Percentiles rank a stretch among this genome's conserved stretches.
phyloP scores from a whole-genome alignment of 2,797 vertebrate species.

The Merluccius polli region DNA sequence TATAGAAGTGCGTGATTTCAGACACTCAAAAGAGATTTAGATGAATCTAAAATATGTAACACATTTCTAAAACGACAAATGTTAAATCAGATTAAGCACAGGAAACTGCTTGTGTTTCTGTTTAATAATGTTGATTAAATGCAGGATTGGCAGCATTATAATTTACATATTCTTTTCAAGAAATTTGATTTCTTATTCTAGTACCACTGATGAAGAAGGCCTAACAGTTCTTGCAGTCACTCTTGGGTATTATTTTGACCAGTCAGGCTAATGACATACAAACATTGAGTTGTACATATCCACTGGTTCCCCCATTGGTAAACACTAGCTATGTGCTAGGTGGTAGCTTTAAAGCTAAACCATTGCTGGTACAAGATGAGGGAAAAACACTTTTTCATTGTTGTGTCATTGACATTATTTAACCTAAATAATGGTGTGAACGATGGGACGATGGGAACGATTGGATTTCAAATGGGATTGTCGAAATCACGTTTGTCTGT shows the following conservation, averaged over 20 bases:
- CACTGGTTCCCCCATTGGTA: background rate
- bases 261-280: conserved; percentile 3
- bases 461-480: background rate
- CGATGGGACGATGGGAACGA: no score
- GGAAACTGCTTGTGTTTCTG: background rate
- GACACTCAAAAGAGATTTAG: background rate
- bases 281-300: conserved; percentile 25
- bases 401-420: conserved; percentile 1
- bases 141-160: background rate
- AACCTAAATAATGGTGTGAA: background rate
- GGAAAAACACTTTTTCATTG: background rate
- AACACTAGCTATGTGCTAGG: background rate
- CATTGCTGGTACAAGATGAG: background rate
- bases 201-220: background rate
- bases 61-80: background rate
- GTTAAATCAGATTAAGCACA: background rate
- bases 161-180: background rate
- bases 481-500: background rate
- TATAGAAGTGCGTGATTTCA: no score
- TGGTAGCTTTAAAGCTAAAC: background rate
- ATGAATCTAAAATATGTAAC: background rate
- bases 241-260: background rate
- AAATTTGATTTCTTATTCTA: background rate
- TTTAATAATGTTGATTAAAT: background rate
- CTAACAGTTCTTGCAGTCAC: background rate